Percentiles rank a stretch among this genome's conserved stretches.
phyloP scores from a whole-genome alignment of 2,888 invertebrate genomes.

The Sepiola atlantica region DNA sequence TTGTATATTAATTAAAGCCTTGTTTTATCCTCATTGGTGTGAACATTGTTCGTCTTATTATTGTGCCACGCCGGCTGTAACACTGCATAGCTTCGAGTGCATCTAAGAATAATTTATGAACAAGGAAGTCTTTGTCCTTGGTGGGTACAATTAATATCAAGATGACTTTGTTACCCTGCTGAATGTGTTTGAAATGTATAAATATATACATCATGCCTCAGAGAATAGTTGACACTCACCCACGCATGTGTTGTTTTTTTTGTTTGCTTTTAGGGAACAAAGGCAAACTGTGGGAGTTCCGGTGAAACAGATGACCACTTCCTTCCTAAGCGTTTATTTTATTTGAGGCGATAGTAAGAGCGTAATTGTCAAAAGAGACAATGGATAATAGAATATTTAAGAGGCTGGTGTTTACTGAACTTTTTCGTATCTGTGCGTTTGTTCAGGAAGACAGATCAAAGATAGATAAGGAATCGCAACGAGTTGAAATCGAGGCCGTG shows the following conservation, averaged over 20 bases:
- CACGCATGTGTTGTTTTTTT: neutral
- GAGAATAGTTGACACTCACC: neutral
- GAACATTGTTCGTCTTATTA: too few species aligned
- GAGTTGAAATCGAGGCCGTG: neutral
- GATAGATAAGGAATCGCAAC: neutral
- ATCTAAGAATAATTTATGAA: too few species aligned
- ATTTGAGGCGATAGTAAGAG: neutral
- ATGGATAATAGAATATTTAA: slow-evolving; percentile 1
- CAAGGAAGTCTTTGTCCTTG: too few species aligned
- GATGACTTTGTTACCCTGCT: too few species aligned
- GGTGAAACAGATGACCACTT: neutral
- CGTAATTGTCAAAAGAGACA: neutral
- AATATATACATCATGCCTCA: neutral
- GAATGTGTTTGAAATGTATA: too few species aligned
- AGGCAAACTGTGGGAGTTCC: slow-evolving; percentile 32
- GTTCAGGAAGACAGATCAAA: slow-evolving; percentile 32
- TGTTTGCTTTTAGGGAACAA: too few species aligned
- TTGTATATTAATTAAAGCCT: too few species aligned
- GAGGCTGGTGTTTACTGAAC: neutral
- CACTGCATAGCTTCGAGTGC: too few species aligned
- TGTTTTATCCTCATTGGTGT: too few species aligned
- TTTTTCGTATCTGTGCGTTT: neutral
- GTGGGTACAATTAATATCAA: too few species aligned
- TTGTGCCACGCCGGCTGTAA: too few species aligned
- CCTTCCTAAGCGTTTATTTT: neutral